Evolutionary conservation across 2,797 vertebrate genomes (phyloP).

Genomic region (Rhadinocentrus ornatus): DNA sequence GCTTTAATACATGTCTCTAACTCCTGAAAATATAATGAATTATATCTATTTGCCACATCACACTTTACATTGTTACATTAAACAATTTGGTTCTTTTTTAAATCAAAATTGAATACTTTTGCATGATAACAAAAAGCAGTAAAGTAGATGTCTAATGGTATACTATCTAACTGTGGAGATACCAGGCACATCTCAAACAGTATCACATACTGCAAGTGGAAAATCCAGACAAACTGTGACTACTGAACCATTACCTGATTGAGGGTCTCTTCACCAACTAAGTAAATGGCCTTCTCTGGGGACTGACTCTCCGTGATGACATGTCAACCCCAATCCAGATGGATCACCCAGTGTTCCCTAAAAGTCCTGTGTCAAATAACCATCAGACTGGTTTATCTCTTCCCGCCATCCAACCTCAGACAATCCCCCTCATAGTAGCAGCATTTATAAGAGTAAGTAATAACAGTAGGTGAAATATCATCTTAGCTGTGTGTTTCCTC

Average conservation of each 20-base stretch:
- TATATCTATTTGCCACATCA: no score
- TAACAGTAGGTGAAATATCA: conserved; percentile 60
- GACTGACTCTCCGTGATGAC: conserved; percentile 61
- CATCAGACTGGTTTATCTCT: conserved; percentile 32
- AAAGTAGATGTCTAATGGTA: neutral
- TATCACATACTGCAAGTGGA: neutral
- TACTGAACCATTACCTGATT: conserved; percentile 45
- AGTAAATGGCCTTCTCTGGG: conserved; percentile 35
- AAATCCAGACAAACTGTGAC: conserved; percentile 23
- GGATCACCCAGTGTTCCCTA: conserved; percentile 50
- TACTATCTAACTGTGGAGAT: neutral
- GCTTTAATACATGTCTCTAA: no score
- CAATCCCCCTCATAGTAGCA: conserved; percentile 50
- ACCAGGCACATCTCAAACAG: neutral
- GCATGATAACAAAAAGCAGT: neutral
- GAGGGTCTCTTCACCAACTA: conserved; percentile 43
- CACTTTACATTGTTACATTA: neutral
- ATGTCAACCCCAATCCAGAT: conserved; percentile 60
- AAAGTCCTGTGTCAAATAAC: conserved; percentile 51
- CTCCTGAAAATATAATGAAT: no score
- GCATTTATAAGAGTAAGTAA: conserved; percentile 48
- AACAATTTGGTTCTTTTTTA: neutral
- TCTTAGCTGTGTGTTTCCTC: conserved; percentile 26
- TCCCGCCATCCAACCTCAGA: conserved; percentile 23
- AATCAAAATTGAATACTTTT: neutral